Conservation (phyloP, 2,797 vertebrate species). For the Anableps anableps region DNA sequence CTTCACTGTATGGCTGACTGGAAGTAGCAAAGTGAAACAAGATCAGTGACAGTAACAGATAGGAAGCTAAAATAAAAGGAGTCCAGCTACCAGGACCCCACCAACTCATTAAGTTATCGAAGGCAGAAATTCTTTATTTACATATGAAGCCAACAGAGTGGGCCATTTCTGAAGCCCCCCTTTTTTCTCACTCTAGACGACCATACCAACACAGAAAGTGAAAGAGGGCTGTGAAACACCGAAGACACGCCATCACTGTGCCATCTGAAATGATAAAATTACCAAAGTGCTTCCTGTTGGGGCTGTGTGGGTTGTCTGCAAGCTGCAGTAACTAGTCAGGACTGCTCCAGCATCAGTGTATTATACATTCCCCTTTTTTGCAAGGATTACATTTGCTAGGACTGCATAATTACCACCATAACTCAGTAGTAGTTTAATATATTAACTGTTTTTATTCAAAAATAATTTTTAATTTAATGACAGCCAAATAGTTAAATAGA, state of each 20-base stretch:
- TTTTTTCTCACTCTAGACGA: constrained; percentile 6
- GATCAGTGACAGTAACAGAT: constrained; percentile 11
- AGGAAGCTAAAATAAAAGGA: constrained; percentile 1
- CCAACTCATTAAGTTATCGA: constrained; percentile 13
- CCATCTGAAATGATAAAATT: constrained; percentile 38
- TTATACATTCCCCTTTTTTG: background rate
- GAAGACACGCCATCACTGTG: constrained; percentile 21
- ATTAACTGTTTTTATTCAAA: background rate
- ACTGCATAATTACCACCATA: background rate
- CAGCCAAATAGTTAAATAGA: background rate
- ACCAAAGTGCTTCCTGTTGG: constrained; percentile 60
- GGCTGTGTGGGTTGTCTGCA: constrained; percentile 58
- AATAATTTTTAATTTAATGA: background rate
- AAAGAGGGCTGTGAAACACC: constrained; percentile 38
- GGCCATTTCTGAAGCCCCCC: background rate
- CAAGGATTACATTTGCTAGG: background rate
- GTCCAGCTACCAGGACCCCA: background rate
- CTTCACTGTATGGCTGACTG: constrained; percentile 16
- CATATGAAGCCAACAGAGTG: constrained; percentile 6
- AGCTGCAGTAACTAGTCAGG: constrained; percentile 40
- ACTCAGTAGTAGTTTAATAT: background rate
- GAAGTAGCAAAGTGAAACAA: constrained; percentile 30
- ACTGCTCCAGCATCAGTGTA: constrained; percentile 6
- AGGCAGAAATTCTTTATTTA: constrained; percentile 29
- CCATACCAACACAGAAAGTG: constrained; percentile 39